Conservation (phyloP, 2,113 vertebrate genomes). For the Butorides virescens region DNA sequence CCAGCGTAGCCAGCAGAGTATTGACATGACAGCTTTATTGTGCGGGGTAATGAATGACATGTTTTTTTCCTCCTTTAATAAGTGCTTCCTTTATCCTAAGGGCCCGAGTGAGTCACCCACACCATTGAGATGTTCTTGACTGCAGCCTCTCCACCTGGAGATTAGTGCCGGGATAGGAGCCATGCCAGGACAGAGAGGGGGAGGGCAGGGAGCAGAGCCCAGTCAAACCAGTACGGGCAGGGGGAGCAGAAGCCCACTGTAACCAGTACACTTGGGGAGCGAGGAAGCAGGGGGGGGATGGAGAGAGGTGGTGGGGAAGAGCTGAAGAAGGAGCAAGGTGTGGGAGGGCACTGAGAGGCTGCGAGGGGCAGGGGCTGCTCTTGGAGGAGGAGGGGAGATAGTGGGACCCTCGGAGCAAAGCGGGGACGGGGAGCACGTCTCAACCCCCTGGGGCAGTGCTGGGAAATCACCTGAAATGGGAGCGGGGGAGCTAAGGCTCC, state of each 20-base stretch:
- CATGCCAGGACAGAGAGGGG: neutral
- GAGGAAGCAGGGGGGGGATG: rapidly evolving
- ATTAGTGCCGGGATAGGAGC: slow-evolving; percentile 15
- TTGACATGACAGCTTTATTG: slow-evolving; percentile 31
- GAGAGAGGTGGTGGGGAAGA: neutral
- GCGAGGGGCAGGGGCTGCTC: neutral
- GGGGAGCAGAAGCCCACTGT: neutral
- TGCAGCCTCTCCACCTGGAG: slow-evolving; percentile 25
- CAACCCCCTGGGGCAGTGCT: neutral
- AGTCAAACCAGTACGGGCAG: neutral
- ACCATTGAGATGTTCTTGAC: neutral
- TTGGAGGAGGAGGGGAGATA: neutral
- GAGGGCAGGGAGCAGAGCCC: slow-evolving; percentile 1
- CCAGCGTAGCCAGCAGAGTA: rapidly evolving
- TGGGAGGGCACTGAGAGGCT: rapidly evolving
- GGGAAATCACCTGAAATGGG: neutral
- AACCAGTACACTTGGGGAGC: rapidly evolving
- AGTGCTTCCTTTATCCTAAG: slow-evolving; percentile 47
- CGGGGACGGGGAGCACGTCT: rapidly evolving
- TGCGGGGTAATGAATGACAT: neutral
- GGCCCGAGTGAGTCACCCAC: slow-evolving; percentile 25
- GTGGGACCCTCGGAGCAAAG: neutral
- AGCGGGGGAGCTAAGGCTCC: rapidly evolving
- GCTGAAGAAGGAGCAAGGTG: neutral
- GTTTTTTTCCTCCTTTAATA: slow-evolving; percentile 23